A percentile compares a stretch with the other conserved stretches of the same genome.
phyloP scores from a whole-genome alignment of 2,888 invertebrate genomes.

The Lapara coniferarum region DNA sequence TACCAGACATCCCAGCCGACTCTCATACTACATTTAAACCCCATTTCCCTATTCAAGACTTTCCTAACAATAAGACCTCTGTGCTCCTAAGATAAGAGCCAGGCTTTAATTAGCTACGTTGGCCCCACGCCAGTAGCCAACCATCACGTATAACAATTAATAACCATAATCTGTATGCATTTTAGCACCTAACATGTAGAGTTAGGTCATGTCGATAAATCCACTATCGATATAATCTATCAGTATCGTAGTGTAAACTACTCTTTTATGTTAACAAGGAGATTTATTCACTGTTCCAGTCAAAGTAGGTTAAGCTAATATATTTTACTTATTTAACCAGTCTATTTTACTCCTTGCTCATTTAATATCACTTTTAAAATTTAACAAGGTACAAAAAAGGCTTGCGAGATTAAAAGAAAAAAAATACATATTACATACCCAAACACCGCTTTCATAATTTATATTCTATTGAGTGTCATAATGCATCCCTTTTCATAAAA shows the following conservation, averaged over 20 bases:
- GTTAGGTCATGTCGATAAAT: neutral
- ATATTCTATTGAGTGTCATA: too few species aligned
- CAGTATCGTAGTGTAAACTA: neutral
- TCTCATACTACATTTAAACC: neutral
- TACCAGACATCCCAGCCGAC: too few species aligned
- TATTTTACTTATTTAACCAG: too few species aligned
- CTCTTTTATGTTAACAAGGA: neutral
- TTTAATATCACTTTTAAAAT: too few species aligned
- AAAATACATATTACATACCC: too few species aligned
- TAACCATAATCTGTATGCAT: slow-evolving; percentile 4
- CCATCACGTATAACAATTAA: slow-evolving; percentile 2
- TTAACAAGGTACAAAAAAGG: neutral
- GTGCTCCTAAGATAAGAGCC: neutral
- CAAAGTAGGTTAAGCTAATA: neutral
- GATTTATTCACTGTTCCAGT: neutral
- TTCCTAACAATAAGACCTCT: neutral
- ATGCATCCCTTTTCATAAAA: too few species aligned
- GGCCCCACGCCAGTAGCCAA: neutral
- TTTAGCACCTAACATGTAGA: neutral
- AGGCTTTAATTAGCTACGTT: neutral
- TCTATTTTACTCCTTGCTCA: too few species aligned
- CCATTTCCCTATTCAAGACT: neutral
- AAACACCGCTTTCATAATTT: too few species aligned
- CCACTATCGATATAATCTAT: neutral
- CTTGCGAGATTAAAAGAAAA: too few species aligned